Evolutionary conservation across 1,140 invertebrate species (phyloP), one percentile per base, ranked within the genome.

Genomic region (Brachystomella parvula): DNA sequence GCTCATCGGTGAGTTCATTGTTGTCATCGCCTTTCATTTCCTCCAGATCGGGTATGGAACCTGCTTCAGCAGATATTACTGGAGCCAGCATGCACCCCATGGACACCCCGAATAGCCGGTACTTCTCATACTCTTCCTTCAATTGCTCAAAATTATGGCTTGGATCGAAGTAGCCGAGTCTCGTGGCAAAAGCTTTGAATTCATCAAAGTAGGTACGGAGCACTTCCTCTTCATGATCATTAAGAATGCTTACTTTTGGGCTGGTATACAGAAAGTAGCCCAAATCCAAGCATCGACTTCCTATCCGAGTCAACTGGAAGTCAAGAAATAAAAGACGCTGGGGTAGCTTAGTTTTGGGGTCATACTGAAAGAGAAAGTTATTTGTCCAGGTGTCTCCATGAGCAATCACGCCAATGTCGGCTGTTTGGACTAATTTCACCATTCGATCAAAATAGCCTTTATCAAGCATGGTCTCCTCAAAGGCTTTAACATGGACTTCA

Each of bases 331-430:
- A 66, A 6, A 69, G 3, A 30, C 63, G 39, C 0, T 69, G 28
- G 9, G 60, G 60, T 9, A 17, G 44, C 60, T 67, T 57, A 2
- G 28, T 29, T 2, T 63, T 56, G 2, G 29, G 28, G n/a, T 49
- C 78, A 66, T 84, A 83, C 58, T 80, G 78, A 72, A 87, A 87
- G 1, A 88, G 72, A 67, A 88, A 82, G 75, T 89, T 89, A 68
- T 88, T 88, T 0, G 85, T 87, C 86, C 86, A 88, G 73, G 85
- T 88, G 67, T 88, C 87, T 0, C 86, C 31, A 67, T 89, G 87
- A 6, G 66, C 72, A 1, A 77, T 26, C 32, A 76, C 74, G 21
- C 57, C 57, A 28, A 44, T 31, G 9, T 47, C 29, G 3, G n/a
- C 6, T 21, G 44, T 32, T 24, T 29, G 12, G n/a, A n/a, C n/a